Evolutionary conservation across 2,113 vertebrate species (phyloP), one percentile per base, ranked within the genome.

Genomic region (Suricata suricatta): DNA sequence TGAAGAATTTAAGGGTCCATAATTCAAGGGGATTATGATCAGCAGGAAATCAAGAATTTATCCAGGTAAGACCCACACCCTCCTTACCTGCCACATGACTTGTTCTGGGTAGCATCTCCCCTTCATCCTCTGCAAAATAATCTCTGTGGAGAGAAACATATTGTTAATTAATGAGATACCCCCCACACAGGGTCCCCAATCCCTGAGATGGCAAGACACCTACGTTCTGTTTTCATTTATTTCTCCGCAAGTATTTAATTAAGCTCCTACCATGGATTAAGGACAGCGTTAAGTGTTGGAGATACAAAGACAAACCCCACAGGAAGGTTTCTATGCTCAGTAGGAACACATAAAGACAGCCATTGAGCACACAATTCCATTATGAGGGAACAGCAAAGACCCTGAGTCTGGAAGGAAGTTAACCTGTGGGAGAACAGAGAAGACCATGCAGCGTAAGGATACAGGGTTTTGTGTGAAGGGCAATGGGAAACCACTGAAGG

Each of bases 61-160:
- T 52, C 23, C 93, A 76, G 19, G 27, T 35, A 52, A 29, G 19
- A 0, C 17, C 6, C 21, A 25, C 0, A 13, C 14, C 47, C 82
- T 64, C 71, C 98, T 98, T 97, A 98, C 98, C 99, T 25, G 95
- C 91, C 92, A 97, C 23, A 76, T 41, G 23, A 44, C 72, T 72
- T 94, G 97, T 93, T 96, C 88, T 74, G 0, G 98, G 92, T 41
- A 97, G 72, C 98, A 90, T 41, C 47, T 97, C 97, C 2, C 93
- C 97, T 87, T 86, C 44, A 86, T 98, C 95, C 4, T 98, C n/a
- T 7, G 93, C 63, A 96, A 98, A 96, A 95, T 97, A 98, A 84
- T 96, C 97, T 97, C 99, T 99, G 98, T 21, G 0, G 81, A 98
- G 95, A 98, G 79, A 96, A 97, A 97, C 4, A 69, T 29, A 92